A percentile compares a stretch with the other conserved stretches of the same genome.
phyloP scores from a whole-genome alignment of 2,113 vertebrate genomes.

The Trochalopteron elliotii region DNA sequence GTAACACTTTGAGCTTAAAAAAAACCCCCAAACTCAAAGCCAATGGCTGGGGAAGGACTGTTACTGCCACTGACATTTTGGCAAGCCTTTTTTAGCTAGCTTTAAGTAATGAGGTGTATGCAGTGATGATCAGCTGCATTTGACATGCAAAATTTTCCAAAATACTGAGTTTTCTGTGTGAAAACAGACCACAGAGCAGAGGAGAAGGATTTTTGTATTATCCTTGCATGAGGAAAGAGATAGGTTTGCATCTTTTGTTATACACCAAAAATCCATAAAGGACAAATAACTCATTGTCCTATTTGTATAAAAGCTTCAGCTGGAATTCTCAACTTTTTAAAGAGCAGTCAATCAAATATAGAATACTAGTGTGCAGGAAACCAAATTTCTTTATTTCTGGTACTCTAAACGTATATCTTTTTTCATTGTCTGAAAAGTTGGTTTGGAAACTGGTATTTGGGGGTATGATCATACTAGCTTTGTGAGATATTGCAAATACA shows the following conservation, averaged over 20 bases:
- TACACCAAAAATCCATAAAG: background rate
- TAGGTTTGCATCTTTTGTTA: background rate
- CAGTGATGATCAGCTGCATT: background rate
- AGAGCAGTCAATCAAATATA: background rate
- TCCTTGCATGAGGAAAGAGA: background rate
- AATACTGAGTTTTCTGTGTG: background rate
- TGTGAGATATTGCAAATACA: background rate
- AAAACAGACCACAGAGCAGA: background rate
- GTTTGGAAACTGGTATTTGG: background rate
- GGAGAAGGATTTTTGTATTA: background rate
- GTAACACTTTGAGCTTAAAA: background rate
- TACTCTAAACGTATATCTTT: background rate
- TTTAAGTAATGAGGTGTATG: background rate
- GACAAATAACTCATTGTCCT: background rate
- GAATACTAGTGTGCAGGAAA: background rate
- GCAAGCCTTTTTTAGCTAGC: background rate
- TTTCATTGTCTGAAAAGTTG: background rate
- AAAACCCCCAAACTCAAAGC: background rate
- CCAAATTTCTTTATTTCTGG: background rate
- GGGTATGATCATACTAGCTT: background rate
- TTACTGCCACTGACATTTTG: background rate
- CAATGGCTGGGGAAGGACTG: background rate
- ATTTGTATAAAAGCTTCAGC: background rate
- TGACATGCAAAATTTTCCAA: background rate
- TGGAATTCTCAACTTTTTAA: background rate